These are phyloP conservation scores for Suricata suricatta DNA, from an alignment of 2,113 vertebrate species.

Conservation along the genomic window DNA sequence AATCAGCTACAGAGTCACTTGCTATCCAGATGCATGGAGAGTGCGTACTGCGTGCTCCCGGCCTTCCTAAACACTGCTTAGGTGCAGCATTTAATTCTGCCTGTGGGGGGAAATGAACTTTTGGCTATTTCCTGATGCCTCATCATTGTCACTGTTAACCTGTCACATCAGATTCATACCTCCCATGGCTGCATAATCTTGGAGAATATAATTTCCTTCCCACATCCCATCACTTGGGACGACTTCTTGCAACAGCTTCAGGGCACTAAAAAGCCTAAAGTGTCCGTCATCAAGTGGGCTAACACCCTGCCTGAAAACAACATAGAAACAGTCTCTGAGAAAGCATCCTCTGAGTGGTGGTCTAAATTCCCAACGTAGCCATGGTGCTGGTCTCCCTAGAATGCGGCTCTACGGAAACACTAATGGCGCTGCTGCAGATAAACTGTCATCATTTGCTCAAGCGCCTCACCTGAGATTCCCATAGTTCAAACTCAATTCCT, in stretches of 20 bases:
- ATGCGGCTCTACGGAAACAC: neutral
- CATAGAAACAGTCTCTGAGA: neutral
- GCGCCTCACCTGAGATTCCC: neutral
- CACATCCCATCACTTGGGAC: neutral
- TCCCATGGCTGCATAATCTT: neutral
- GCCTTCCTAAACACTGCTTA: neutral
- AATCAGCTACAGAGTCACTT: conserved; percentile 21
- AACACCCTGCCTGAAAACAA: neutral
- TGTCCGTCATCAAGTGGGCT: neutral
- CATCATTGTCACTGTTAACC: conserved; percentile 8
- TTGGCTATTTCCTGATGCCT: neutral
- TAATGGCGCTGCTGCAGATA: neutral
- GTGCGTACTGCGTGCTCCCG: neutral
- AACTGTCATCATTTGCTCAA: conserved; percentile 3
- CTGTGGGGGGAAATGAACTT: neutral
- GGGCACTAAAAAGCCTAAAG: conserved; percentile 14
- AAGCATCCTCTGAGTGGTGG: neutral
- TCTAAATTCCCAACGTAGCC: neutral
- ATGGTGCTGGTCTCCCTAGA: neutral
- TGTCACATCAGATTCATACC: neutral
- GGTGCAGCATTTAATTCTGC: neutral
- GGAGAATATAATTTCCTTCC: neutral
- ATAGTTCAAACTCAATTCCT: neutral
- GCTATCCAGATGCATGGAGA: neutral
- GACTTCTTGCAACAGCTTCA: neutral